phyloP scores from a whole-genome alignment of 2,888 invertebrate genomes.

The Stenotaenia linearis region DNA sequence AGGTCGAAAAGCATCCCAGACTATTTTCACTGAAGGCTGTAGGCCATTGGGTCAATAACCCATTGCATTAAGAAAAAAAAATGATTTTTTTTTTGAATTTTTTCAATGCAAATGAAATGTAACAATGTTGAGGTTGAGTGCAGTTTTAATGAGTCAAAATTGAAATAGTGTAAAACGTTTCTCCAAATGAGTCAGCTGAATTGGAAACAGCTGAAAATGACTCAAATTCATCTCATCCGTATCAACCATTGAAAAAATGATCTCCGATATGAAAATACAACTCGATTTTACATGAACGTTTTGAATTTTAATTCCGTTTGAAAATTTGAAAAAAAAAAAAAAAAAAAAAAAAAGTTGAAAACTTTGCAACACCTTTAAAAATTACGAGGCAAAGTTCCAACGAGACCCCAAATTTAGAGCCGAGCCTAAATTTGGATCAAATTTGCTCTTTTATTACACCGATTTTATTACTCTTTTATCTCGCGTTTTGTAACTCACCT shows the following conservation, averaged over 20 bases:
- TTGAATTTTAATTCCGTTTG: too few relatives aligned
- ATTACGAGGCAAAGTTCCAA: neutral
- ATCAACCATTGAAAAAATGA: neutral
- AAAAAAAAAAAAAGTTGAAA: neutral
- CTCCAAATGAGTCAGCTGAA: constrained; percentile 6
- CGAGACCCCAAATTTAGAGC: neutral
- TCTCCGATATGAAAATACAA: too few relatives aligned
- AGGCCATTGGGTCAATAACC: constrained; percentile 21
- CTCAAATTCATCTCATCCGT: constrained; percentile 18
- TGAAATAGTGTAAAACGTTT: neutral
- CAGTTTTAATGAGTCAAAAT: neutral
- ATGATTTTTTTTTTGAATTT: neutral
- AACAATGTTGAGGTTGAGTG: neutral
- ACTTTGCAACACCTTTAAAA: neutral
- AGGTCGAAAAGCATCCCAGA: constrained; percentile 21
- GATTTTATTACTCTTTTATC: neutral
- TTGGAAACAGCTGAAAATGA: constrained; percentile 26
- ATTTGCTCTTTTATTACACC: constrained; percentile 18
- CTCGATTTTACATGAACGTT: too few relatives aligned
- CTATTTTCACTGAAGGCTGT: constrained; percentile 24
- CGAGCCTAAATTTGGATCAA: neutral
- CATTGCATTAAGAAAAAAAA: neutral
- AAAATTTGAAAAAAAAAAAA: neutral
- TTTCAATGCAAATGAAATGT: too few relatives aligned
- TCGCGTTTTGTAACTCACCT: too few relatives aligned